Evolutionary conservation across 1,140 invertebrate genomes (phyloP).

Genomic region (Drosophila parvula): DNA sequence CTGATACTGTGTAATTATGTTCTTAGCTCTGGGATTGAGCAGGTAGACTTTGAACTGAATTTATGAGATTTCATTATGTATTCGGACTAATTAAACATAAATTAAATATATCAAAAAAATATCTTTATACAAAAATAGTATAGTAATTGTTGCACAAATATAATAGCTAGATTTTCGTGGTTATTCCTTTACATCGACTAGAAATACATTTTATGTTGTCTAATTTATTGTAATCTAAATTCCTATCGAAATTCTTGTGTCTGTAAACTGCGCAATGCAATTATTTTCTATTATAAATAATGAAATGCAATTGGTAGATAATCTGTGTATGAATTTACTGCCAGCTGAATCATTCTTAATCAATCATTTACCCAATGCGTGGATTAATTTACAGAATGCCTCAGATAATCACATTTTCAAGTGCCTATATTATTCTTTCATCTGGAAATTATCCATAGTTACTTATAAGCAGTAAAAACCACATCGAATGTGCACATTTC

Average conservation of each 20-base stretch:
- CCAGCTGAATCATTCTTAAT: neutral
- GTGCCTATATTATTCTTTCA: neutral
- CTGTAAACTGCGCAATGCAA: neutral
- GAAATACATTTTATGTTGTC: neutral
- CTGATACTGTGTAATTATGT: neutral
- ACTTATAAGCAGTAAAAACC: neutral
- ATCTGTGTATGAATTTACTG: neutral
- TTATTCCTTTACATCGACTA: neutral
- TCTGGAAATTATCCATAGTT: neutral
- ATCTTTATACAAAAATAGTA: neutral
- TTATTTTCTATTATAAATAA: conserved; percentile 5
- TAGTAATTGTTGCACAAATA: neutral
- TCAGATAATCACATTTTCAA: neutral
- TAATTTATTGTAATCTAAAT: neutral
- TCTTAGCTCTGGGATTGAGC: neutral
- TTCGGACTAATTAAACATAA: neutral
- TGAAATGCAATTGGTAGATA: neutral
- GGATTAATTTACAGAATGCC: neutral
- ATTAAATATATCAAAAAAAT: neutral
- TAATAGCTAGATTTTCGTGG: neutral
- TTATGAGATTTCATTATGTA: too few relatives aligned
- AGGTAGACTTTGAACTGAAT: neutral
- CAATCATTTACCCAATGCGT: neutral
- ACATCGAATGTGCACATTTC: neutral
- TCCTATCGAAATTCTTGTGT: neutral